Percentiles rank a stretch among this genome's conserved stretches.
phyloP scores from a whole-genome alignment of 2,113 vertebrate genomes.

The Lagopus muta region DNA sequence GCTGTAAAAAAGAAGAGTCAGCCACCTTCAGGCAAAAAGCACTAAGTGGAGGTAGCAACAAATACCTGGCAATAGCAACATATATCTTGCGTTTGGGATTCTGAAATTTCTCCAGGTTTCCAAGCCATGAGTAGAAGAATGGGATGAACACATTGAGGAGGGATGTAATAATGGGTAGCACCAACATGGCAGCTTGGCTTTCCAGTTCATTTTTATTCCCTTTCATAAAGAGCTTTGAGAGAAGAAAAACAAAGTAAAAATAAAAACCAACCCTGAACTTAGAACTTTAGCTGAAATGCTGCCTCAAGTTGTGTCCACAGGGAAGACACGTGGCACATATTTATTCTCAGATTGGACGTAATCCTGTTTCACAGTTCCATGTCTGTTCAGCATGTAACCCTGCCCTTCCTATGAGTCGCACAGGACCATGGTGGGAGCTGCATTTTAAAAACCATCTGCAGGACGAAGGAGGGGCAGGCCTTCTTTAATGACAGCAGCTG shows the following conservation, averaged over 20 bases:
- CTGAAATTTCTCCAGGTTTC: constrained; percentile 86
- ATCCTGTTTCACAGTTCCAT: not conserved
- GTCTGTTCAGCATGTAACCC: fast-evolving
- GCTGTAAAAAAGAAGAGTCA: not conserved
- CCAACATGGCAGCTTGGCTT: constrained; percentile 81
- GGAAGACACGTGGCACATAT: not conserved
- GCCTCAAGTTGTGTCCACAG: not conserved
- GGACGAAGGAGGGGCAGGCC: not conserved
- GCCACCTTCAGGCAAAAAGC: not conserved
- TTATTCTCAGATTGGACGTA: not conserved
- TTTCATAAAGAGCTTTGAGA: constrained; percentile 59
- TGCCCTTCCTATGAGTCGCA: not conserved
- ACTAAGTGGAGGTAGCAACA: not conserved
- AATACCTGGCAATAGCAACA: constrained; percentile 85
- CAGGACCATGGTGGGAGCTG: not conserved
- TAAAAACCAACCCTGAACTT: not conserved
- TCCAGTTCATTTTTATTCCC: constrained; percentile 14
- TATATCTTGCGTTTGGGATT: constrained; percentile 84
- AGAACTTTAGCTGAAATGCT: not conserved
- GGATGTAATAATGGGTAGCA: constrained; percentile 86
- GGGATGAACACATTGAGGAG: constrained; percentile 89
- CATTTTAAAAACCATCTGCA: not conserved
- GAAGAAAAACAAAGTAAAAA: not conserved
- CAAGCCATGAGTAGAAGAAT: constrained; percentile 86
- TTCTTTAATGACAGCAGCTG: not conserved